These are phyloP conservation scores for Phylloscopus collybita DNA, from an alignment of 2,797 vertebrate genomes.

Conservation along the genomic window DNA sequence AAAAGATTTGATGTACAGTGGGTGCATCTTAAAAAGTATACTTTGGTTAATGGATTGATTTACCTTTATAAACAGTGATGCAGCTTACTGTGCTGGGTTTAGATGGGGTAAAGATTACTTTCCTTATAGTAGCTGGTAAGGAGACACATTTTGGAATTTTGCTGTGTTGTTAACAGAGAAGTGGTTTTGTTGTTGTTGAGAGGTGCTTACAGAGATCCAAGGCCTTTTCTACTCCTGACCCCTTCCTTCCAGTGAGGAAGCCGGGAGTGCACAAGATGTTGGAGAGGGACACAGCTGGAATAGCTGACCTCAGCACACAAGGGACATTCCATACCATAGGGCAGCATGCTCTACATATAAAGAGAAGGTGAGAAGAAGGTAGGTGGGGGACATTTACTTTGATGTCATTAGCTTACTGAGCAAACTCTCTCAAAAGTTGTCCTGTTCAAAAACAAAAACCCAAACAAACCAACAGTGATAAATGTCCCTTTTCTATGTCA, in stretches of 20 bases:
- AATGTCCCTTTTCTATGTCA: background rate
- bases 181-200: background rate
- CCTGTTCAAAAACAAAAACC: background rate
- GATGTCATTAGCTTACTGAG: background rate
- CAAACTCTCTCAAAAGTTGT: background rate
- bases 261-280: accelerated
- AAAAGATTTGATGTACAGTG: background rate
- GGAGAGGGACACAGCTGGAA: background rate
- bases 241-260: background rate
- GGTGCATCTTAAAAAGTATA: background rate
- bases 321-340: background rate
- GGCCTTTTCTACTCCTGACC: background rate
- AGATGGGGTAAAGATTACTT: background rate
- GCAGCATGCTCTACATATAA: background rate
- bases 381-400: accelerated
- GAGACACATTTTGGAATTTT: background rate
- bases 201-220: background rate
- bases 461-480: background rate
- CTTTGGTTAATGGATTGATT: background rate
- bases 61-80: background rate
- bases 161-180: background rate
- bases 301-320: background rate
- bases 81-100: background rate
- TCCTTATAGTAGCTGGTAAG: background rate
- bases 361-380: background rate